Evolutionary conservation across 2,888 invertebrate species (phyloP).

Genomic region (Camponotus fellah): DNA sequence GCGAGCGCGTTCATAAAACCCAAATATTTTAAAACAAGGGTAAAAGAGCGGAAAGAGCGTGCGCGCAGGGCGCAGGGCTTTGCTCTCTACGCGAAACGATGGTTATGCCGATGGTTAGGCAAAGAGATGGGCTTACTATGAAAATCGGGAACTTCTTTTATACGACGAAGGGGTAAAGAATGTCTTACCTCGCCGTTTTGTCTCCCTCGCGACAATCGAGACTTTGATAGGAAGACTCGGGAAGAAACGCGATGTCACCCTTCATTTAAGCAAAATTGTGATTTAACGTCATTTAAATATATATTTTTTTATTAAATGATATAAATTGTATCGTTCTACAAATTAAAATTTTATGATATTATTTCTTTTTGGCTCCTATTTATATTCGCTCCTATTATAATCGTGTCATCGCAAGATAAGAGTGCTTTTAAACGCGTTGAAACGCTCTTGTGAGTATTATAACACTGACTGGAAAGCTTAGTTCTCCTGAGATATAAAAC

Average conservation of each 20-base stretch:
- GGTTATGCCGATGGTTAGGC: slow-evolving; percentile 33
- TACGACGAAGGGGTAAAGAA: slow-evolving; percentile 59
- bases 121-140: slow-evolving; percentile 48
- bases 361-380: background rate
- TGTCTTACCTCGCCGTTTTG: slow-evolving; percentile 45
- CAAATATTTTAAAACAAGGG: slow-evolving; percentile 82
- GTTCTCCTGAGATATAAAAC: slow-evolving; percentile 46
- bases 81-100: slow-evolving; percentile 30
- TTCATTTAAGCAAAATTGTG: slow-evolving; percentile 22
- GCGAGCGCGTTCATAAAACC: slow-evolving; percentile 79
- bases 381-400: no score
- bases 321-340: background rate
- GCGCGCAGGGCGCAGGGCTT: slow-evolving; percentile 31
- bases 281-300: background rate
- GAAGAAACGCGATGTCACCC: background rate
- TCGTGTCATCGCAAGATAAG: background rate
- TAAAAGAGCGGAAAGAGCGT: slow-evolving; percentile 75
- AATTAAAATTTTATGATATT: background rate
- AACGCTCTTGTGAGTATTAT: slow-evolving; percentile 14
- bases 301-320: background rate
- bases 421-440: background rate
- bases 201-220: slow-evolving; percentile 30
- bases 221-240: slow-evolving; percentile 21
- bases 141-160: slow-evolving; percentile 59
- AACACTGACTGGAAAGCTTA: slow-evolving; percentile 45